Evolutionary conservation across 2,888 invertebrate species (phyloP), one percentile per base, ranked within the genome.

Genomic region (Allygus modestus): DNA sequence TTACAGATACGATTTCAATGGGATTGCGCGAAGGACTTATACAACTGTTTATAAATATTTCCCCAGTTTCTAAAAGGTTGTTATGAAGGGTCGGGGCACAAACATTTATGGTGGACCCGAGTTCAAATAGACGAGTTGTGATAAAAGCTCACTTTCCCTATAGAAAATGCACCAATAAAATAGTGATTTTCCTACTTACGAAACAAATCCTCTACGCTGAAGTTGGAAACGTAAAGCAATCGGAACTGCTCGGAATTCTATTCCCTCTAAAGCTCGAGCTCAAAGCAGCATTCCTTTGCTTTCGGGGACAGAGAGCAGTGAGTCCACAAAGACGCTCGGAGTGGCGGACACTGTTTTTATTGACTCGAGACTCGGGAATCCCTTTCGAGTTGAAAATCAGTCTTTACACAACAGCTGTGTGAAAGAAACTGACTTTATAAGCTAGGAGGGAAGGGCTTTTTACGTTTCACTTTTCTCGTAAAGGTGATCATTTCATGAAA

Each of bases 281-380:
- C 65, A 65, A 65, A 65, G 65, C 28, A 15, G 28, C 28, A 26
- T 28, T 65, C 28, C 65, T 28, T 31, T 65, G 26, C 12, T 15
- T 31, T 65, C 15, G 28, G 2, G 31, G 20, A 31, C 28, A 17
- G 28, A 65, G 31, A 28, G 54, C 11, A 54, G 54, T 54, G 54
- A 54, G 23, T 54, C 20, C 23, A 28, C 65, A 65, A 65, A 65
- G 65, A 23, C 46, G 4, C 58, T 23, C 46, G 9, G 58, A 15
- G 28, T 28, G 31, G 17, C 15, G 65, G 31, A 65, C 23, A 58
- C 26, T 26, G 65, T 58, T 65, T 15, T 65, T 65, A 65, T 65
- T 65, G 65, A 65, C 58, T 58, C 9, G 58, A 31, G 65, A 65
- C 58, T 58, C 9, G 58, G 15, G 65, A 65, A 65, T 65, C 65